A percentile compares a stretch with the other conserved stretches of the same genome.
phyloP scores from a whole-genome alignment of 1,140 invertebrate genomes.

The Stratiolaelaps scimitus region DNA sequence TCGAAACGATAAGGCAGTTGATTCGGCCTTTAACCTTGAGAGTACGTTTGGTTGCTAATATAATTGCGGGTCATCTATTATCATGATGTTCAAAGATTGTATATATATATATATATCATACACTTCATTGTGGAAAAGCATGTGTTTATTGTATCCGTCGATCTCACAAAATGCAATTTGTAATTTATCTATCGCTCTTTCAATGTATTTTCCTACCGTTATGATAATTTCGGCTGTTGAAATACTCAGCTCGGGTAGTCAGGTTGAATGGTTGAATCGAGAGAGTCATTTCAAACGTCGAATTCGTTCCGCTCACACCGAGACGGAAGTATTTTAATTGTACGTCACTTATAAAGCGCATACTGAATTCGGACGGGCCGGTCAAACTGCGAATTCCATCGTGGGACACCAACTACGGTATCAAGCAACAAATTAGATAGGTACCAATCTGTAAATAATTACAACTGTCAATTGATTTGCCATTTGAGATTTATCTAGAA shows the following conservation, averaged over 20 bases:
- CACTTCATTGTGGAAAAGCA: too few relatives aligned
- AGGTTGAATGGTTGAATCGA: background rate
- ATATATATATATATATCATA: too few relatives aligned
- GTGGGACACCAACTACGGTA: background rate
- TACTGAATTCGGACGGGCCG: conserved; percentile 15
- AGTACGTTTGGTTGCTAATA: conserved; percentile 53
- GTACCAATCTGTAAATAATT: too few relatives aligned
- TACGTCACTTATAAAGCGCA: conserved; percentile 9
- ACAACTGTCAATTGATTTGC: too few relatives aligned
- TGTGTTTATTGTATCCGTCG: too few relatives aligned
- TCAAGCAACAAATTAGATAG: too few relatives aligned
- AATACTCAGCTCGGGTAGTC: background rate
- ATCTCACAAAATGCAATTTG: too few relatives aligned
- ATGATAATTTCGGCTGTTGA: conserved; percentile 26
- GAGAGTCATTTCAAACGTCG: background rate
- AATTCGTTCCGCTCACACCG: background rate
- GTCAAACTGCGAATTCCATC: conserved; percentile 1
- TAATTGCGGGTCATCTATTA: conserved; percentile 54
- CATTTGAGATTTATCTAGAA: too few relatives aligned
- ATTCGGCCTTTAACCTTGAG: conserved; percentile 53
- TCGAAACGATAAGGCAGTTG: conserved; percentile 42
- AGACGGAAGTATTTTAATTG: conserved; percentile 3
- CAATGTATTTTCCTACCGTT: background rate
- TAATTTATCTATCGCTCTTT: background rate
- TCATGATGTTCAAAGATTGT: conserved; percentile 46